A percentile compares a stretch with the other conserved stretches of the same genome.
Conservation (phyloP, 2,113 vertebrate genomes). For the Cyprinodon brontotheroides region DNA sequence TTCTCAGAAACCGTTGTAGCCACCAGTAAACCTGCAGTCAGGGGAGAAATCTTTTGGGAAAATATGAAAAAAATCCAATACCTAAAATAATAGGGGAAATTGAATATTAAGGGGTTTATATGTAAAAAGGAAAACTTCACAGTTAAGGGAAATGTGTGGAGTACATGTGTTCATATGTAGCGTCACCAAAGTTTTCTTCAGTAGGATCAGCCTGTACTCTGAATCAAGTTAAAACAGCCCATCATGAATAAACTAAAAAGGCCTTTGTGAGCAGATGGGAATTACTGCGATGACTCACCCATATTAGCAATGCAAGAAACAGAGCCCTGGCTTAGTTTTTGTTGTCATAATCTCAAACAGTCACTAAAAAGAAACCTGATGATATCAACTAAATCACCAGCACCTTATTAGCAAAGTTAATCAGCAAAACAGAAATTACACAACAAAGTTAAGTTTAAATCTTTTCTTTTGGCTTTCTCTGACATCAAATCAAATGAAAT, state of each 20-base stretch:
- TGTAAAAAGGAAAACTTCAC: no score
- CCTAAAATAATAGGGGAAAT: no score
- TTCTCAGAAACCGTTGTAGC: no score
- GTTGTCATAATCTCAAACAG: neutral
- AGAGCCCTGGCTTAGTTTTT: conserved; percentile 6
- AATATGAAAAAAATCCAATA: no score
- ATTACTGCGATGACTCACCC: conserved; percentile 26
- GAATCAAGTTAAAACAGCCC: neutral
- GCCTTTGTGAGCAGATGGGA: conserved; percentile 15
- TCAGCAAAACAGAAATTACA: neutral
- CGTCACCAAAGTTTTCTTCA: neutral
- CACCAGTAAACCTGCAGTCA: no score
- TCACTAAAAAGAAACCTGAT: neutral
- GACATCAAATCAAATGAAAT: neutral
- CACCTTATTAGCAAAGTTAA: no score
- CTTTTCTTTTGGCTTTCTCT: neutral
- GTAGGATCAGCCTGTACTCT: neutral
- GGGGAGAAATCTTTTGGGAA: no score
- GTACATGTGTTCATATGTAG: neutral
- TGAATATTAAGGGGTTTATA: no score
- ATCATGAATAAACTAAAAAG: conserved; percentile 15
- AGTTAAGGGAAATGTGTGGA: neutral
- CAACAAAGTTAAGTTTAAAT: neutral
- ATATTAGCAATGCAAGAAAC: conserved; percentile 21
- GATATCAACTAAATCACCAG: no score